These are phyloP conservation scores for Hydrozoanthus tunicans DNA, from an alignment of 64 coral and sea anemone species.

Conservation along the genomic window DNA sequence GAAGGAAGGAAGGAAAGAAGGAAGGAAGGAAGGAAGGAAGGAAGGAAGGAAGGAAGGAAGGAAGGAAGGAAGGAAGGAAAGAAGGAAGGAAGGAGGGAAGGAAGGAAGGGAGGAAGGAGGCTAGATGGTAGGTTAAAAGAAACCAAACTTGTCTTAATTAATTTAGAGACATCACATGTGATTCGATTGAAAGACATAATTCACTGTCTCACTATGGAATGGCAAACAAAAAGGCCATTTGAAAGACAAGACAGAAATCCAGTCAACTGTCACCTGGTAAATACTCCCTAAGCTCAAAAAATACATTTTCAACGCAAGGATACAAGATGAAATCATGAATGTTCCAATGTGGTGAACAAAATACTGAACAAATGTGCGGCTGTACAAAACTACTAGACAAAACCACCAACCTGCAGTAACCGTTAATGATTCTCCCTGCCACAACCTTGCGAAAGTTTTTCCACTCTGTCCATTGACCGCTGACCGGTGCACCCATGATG, in stretches of 20 bases:
- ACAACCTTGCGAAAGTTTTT: slow-evolving; percentile 65
- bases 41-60: background rate
- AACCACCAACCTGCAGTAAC: slow-evolving; percentile 72
- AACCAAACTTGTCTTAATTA: background rate
- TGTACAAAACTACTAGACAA: background rate
- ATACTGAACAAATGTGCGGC: too few relatives aligned
- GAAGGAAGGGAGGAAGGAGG: background rate
- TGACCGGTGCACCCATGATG: slow-evolving; percentile 83
- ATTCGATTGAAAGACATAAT: too few relatives aligned
- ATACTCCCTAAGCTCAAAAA: too few relatives aligned
- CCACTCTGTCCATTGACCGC: slow-evolving; percentile 64
- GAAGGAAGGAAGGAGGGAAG: background rate
- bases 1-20: background rate
- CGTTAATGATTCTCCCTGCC: slow-evolving; percentile 83
- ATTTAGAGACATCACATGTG: too few relatives aligned
- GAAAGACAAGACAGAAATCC: too few relatives aligned
- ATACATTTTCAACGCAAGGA: too few relatives aligned
- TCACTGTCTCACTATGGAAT: too few relatives aligned
- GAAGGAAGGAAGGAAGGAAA: background rate
- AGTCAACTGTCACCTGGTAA: too few relatives aligned
- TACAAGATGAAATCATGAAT: too few relatives aligned
- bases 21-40: background rate
- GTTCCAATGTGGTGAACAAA: too few relatives aligned
- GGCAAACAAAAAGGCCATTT: too few relatives aligned
- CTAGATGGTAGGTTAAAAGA: background rate